Percentiles rank a stretch among this genome's conserved stretches.
These are phyloP conservation scores for Petrocephalus schoutedeni DNA, from an alignment of 2,797 vertebrate genomes.

Conservation along the genomic window DNA sequence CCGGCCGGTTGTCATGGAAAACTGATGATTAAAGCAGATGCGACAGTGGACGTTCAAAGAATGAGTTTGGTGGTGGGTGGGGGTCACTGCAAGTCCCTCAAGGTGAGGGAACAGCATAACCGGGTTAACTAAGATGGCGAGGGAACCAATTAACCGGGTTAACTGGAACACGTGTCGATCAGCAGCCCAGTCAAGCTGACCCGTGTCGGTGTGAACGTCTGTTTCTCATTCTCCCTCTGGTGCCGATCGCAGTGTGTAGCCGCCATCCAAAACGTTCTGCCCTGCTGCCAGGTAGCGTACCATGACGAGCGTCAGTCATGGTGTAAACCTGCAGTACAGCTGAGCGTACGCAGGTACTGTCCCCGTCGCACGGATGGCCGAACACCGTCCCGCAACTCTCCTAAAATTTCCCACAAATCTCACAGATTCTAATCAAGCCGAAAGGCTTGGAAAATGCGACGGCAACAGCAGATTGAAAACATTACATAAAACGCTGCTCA, in stretches of 20 bases:
- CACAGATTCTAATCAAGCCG: neutral
- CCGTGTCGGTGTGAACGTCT: neutral
- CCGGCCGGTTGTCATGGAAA: neutral
- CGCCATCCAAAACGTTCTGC: neutral
- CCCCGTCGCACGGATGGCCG: neutral
- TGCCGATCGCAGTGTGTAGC: neutral
- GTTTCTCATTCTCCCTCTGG: neutral
- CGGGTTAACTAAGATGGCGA: neutral
- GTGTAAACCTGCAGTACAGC: neutral
- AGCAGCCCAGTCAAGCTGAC: neutral
- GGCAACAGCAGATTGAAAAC: neutral
- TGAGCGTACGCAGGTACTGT: neutral
- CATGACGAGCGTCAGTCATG: neutral
- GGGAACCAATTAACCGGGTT: neutral
- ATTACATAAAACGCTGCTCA: neutral
- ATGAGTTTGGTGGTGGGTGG: neutral
- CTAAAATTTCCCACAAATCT: neutral
- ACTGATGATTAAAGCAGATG: neutral
- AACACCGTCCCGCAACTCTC: neutral
- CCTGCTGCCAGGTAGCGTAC: neutral
- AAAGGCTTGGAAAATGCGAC: neutral
- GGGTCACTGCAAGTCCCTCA: neutral
- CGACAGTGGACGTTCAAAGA: neutral
- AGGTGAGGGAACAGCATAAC: neutral
- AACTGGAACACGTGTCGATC: neutral